Percentiles rank a stretch among this genome's conserved stretches.
Evolutionary conservation across 2,113 vertebrate species (phyloP).

Genomic region (Sciurus niger): DNA sequence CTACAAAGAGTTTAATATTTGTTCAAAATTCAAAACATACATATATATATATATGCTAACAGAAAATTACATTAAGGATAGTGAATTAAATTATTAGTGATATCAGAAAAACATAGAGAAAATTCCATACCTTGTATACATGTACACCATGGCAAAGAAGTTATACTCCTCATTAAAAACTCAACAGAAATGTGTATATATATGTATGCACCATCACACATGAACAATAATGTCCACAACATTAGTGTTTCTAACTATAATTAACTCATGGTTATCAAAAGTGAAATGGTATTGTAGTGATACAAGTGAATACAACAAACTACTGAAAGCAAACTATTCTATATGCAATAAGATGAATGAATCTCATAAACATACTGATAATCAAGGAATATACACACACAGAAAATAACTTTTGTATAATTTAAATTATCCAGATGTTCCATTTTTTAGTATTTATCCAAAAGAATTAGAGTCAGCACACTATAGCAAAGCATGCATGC

Average conservation of each 20-base stretch:
- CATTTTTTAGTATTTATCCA: too few species aligned
- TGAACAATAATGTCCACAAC: neutral
- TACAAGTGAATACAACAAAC: neutral
- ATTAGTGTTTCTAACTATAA: neutral
- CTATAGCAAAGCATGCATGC: too few species aligned
- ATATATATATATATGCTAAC: neutral
- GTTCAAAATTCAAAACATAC: neutral
- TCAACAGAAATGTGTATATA: neutral
- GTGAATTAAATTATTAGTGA: too few species aligned
- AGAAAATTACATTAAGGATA: neutral
- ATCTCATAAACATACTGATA: neutral
- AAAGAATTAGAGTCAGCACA: too few species aligned
- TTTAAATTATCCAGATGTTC: too few species aligned
- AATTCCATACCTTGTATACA: neutral
- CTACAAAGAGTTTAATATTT: neutral
- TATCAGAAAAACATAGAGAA: slow-evolving; percentile 10
- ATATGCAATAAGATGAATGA: neutral
- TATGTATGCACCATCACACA: neutral
- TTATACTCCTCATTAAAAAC: neutral
- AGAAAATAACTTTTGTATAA: neutral
- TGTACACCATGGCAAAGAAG: neutral
- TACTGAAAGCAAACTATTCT: neutral
- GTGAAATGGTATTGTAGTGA: neutral
- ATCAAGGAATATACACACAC: neutral
- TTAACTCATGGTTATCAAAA: neutral